Conservation (phyloP, 1,140 invertebrate species). For the Ceratosolen fusciceps region DNA sequence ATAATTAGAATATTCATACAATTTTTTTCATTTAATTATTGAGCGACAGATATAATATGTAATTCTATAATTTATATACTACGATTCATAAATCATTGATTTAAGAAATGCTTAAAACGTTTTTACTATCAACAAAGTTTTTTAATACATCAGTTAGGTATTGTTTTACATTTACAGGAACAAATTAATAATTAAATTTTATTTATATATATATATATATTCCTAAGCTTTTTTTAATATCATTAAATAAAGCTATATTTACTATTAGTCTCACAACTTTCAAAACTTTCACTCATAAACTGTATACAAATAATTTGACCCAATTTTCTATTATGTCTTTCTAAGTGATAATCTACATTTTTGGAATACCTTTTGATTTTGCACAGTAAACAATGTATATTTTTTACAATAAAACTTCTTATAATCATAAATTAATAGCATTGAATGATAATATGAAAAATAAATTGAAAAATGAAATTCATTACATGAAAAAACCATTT, state of each 20-base stretch:
- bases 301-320: conserved; percentile 55
- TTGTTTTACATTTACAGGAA: neutral
- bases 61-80: no score
- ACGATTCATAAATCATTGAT: no score
- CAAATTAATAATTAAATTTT: neutral
- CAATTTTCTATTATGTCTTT: conserved; percentile 48
- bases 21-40: conserved; percentile 40
- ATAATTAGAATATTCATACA: conserved; percentile 24
- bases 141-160: neutral
- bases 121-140: neutral
- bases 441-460: neutral
- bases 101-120: no score
- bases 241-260: neutral
- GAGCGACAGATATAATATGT: no score
- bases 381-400: neutral
- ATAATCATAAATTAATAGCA: neutral
- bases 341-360: conserved; percentile 42
- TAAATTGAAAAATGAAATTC: conserved; percentile 10
- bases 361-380: conserved; percentile 37
- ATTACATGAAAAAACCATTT: conserved; percentile 31
- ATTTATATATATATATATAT: neutral
- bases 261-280: conserved; percentile 51
- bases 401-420: no score
- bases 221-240: neutral
- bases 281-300: conserved; percentile 58